A percentile compares a stretch with the other conserved stretches of the same genome.
Evolutionary conservation across 1,140 invertebrate species (phyloP).

Genomic region (Phenacoccus solenopsis): DNA sequence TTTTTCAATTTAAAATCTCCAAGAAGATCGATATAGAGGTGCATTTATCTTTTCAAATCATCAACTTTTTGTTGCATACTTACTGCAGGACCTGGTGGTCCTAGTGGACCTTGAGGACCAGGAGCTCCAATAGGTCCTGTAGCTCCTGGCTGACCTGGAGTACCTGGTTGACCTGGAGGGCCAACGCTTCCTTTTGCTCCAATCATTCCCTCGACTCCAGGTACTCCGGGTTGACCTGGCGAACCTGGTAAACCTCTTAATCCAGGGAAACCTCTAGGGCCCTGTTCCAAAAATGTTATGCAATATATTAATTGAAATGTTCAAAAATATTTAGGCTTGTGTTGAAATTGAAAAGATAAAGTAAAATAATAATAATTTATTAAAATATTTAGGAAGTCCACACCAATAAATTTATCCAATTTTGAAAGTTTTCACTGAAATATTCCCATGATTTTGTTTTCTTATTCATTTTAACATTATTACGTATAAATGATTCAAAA

Average conservation of each 20-base stretch:
- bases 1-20: not conserved
- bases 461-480: too few species aligned
- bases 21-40: not conserved
- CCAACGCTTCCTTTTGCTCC: slow-evolving; percentile 59
- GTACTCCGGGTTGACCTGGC: slow-evolving; percentile 58
- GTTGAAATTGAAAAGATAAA: not conserved
- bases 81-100: slow-evolving; percentile 54
- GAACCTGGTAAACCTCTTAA: slow-evolving; percentile 63
- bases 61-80: slow-evolving; percentile 24
- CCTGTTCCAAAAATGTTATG: slow-evolving; percentile 38
- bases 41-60: not conserved
- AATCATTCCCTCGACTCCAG: slow-evolving; percentile 55
- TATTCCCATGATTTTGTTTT: too few species aligned
- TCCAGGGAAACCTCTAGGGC: slow-evolving; percentile 67
- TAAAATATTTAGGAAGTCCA: too few species aligned
- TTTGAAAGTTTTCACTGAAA: too few species aligned
- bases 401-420: too few species aligned
- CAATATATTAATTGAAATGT: not conserved
- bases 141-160: slow-evolving; percentile 51
- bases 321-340: not conserved
- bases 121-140: slow-evolving; percentile 48
- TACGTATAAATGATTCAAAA: too few species aligned
- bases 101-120: slow-evolving; percentile 51
- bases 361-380: not conserved
- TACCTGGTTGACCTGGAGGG: slow-evolving; percentile 50